phyloP scores from a whole-genome alignment of 2,113 vertebrate species.

The Brachionichthys hirsutus region DNA sequence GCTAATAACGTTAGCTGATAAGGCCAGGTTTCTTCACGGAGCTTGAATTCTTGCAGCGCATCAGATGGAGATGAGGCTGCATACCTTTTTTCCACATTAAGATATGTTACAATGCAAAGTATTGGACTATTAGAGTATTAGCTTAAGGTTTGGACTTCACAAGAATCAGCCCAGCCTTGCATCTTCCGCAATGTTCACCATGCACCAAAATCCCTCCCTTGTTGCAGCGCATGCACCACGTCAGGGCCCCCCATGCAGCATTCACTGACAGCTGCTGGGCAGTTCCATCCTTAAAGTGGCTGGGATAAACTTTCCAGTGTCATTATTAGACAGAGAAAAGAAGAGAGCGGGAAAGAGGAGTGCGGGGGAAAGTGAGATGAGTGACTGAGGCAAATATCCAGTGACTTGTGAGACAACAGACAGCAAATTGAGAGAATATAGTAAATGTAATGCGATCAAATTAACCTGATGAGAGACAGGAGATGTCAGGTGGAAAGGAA shows the following conservation, averaged over 20 bases:
- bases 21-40: too few relatives aligned
- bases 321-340: conserved; percentile 68
- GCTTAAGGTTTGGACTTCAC: neutral
- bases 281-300: conserved; percentile 66
- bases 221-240: conserved; percentile 77
- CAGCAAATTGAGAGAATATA: conserved; percentile 7
- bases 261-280: conserved; percentile 70
- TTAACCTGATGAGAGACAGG: neutral
- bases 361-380: conserved; percentile 34
- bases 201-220: conserved; percentile 51
- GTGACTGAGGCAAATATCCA: too few relatives aligned
- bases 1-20: too few relatives aligned
- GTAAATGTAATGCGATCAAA: neutral
- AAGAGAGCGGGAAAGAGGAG: conserved; percentile 66
- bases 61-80: too few relatives aligned
- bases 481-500: neutral
- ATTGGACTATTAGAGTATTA: too few relatives aligned
- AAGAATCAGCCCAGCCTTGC: conserved; percentile 54
- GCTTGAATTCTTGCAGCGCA: too few relatives aligned
- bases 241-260: conserved; percentile 80
- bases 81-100: too few relatives aligned
- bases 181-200: conserved; percentile 61
- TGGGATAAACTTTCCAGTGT: conserved; percentile 58
- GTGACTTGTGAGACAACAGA: conserved; percentile 12
- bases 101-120: too few relatives aligned